Evolutionary conservation across 2,888 invertebrate genomes (phyloP).

Genomic region (Nomada hirtipes): DNA sequence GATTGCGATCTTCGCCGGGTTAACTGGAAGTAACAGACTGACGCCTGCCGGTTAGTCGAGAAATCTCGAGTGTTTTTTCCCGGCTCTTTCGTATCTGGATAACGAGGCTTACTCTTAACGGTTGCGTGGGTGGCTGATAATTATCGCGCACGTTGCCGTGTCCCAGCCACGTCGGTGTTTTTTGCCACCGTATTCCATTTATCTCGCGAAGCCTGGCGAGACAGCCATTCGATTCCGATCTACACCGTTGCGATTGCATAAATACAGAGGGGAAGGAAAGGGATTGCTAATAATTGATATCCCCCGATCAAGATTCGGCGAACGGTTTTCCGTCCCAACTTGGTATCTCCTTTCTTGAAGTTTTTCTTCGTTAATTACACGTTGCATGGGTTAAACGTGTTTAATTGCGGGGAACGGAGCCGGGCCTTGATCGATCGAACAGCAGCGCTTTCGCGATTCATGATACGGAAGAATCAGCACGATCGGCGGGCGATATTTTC

Average conservation of each 20-base stretch:
- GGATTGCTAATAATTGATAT: not conserved
- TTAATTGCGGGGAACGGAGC: slow-evolving; percentile 10
- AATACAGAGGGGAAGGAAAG: not conserved
- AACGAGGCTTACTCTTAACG: slow-evolving; percentile 71
- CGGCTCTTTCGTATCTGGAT: slow-evolving; percentile 59
- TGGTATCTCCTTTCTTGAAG: not conserved
- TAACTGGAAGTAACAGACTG: slow-evolving; percentile 43
- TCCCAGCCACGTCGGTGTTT: slow-evolving; percentile 17
- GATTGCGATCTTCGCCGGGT: slow-evolving; percentile 26
- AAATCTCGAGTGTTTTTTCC: slow-evolving; percentile 54
- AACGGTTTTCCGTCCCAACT: not conserved
- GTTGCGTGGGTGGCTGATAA: slow-evolving; percentile 73
- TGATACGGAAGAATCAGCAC: slow-evolving; percentile 44
- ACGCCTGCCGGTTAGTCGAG: slow-evolving; percentile 42
- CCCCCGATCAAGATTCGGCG: not conserved
- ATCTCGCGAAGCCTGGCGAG: slow-evolving; percentile 22
- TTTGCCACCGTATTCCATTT: slow-evolving; percentile 27
- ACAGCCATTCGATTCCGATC: slow-evolving; percentile 8
- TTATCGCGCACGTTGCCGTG: slow-evolving; percentile 67
- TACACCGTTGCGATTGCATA: not conserved
- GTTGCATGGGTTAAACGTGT: slow-evolving; percentile 15
- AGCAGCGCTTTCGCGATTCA: slow-evolving; percentile 31
- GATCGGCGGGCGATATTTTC: slow-evolving; percentile 61
- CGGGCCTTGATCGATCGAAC: slow-evolving; percentile 14
- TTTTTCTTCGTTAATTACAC: slow-evolving; percentile 19